Evolutionary conservation across 2,888 invertebrate genomes (phyloP).

Genomic region (Ochropleura leucogaster): DNA sequence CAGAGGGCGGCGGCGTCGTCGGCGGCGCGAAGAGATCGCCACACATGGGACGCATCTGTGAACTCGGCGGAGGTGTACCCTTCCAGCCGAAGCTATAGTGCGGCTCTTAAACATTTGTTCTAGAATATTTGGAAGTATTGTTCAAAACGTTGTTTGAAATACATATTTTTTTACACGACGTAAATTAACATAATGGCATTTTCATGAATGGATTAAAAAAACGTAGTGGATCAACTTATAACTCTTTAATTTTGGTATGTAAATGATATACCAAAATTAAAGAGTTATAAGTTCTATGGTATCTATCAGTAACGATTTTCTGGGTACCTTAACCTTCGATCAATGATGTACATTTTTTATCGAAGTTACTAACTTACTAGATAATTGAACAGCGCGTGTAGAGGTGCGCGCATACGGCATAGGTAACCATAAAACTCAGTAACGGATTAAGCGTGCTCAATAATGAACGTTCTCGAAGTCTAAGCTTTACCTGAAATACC

Average conservation of each 20-base stretch:
- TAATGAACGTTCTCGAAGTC: constrained; percentile 35
- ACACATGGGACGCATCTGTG: constrained; percentile 89
- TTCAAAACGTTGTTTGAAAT: neutral
- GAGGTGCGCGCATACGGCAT: constrained; percentile 11
- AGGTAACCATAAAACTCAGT: constrained; percentile 2
- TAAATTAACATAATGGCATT: neutral
- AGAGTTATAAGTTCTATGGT: neutral
- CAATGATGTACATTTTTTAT: too few species aligned
- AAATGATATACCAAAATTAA: neutral
- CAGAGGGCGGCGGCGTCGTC: constrained; percentile 72
- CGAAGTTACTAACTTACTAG: neutral
- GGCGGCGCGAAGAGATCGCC: constrained; percentile 81
- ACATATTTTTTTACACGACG: neutral
- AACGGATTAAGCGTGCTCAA: constrained; percentile 34
- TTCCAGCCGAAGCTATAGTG: constrained; percentile 78
- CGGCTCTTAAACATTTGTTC: constrained; percentile 22
- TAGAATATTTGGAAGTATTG: constrained; percentile 43
- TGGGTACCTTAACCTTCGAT: too few species aligned
- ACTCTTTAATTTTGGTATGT: neutral
- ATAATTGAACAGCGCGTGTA: neutral
- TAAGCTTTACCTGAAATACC: constrained; percentile 25
- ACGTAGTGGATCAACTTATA: neutral
- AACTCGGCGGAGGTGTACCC: constrained; percentile 85
- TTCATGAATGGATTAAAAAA: neutral
- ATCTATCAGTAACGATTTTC: neutral